Evolutionary conservation across 2,888 invertebrate species (phyloP).

Genomic region (Eledone cirrhosa): DNA sequence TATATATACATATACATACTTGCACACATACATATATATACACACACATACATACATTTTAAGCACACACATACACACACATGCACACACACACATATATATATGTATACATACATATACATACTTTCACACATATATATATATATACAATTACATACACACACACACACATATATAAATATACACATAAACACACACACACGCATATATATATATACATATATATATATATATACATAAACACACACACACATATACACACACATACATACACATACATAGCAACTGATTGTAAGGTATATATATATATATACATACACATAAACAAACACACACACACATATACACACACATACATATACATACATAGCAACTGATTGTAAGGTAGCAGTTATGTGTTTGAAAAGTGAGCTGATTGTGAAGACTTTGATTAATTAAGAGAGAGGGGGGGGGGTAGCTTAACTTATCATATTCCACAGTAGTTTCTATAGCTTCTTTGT

Average conservation of each 20-base stretch:
- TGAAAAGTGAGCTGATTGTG: too few relatives aligned
- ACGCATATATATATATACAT: not conserved
- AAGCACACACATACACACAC: not conserved
- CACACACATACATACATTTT: not conserved
- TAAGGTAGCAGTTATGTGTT: too few relatives aligned
- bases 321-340: not conserved
- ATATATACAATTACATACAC: not conserved
- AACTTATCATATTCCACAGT: too few relatives aligned
- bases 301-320: not conserved
- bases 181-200: not conserved
- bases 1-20: not conserved
- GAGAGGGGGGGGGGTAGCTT: too few relatives aligned
- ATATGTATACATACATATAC: not conserved
- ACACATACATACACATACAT: not conserved
- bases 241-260: not conserved
- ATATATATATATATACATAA: not conserved
- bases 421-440: too few relatives aligned
- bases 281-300: too few relatives aligned
- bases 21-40: not conserved
- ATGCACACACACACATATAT: not conserved
- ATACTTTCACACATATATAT: not conserved
- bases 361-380: too few relatives aligned
- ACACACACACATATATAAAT: not conserved
- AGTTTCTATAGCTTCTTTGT: too few relatives aligned
- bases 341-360: not conserved